phyloP scores from a whole-genome alignment of 2,888 invertebrate genomes.

The Drosophila kanekoi region DNA sequence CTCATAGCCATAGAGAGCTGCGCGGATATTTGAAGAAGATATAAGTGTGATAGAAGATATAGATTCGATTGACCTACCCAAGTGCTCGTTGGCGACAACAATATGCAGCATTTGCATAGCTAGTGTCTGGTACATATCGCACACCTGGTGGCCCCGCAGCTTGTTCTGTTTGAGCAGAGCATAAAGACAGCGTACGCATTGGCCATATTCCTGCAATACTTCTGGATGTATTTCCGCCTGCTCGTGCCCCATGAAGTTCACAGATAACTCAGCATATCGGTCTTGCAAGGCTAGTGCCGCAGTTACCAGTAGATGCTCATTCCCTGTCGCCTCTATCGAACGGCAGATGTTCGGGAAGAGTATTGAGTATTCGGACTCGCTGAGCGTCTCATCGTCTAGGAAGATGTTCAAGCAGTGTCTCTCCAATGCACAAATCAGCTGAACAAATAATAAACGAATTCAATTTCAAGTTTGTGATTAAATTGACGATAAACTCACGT shows the following conservation, averaged over 20 bases:
- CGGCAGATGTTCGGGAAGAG: constrained; percentile 46
- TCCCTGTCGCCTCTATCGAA: constrained; percentile 52
- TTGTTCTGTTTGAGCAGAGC: constrained; percentile 38
- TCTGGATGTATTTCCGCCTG: background rate
- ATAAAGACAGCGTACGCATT: constrained; percentile 40
- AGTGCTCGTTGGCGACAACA: constrained; percentile 1
- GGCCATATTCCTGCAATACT: constrained; percentile 31
- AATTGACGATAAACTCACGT: constrained; percentile 22
- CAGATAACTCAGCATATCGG: constrained; percentile 13
- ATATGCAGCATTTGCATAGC: constrained; percentile 32
- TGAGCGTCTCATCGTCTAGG: constrained; percentile 47
- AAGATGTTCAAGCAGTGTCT: constrained; percentile 38
- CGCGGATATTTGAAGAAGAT: background rate
- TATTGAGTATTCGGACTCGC: constrained; percentile 33
- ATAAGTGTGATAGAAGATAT: too few relatives aligned
- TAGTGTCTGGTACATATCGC: constrained; percentile 42
- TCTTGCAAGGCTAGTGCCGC: constrained; percentile 30
- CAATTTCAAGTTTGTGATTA: too few relatives aligned
- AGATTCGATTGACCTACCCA: constrained; percentile 30
- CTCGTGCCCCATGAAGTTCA: constrained; percentile 3
- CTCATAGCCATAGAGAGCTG: constrained; percentile 56
- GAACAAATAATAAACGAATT: background rate
- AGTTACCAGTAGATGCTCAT: constrained; percentile 25
- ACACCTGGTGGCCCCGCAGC: constrained; percentile 28
- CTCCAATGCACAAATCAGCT: constrained; percentile 55